Evolutionary conservation across 2,113 vertebrate genomes (phyloP).

Genomic region (Todiramphus saurophagus): DNA sequence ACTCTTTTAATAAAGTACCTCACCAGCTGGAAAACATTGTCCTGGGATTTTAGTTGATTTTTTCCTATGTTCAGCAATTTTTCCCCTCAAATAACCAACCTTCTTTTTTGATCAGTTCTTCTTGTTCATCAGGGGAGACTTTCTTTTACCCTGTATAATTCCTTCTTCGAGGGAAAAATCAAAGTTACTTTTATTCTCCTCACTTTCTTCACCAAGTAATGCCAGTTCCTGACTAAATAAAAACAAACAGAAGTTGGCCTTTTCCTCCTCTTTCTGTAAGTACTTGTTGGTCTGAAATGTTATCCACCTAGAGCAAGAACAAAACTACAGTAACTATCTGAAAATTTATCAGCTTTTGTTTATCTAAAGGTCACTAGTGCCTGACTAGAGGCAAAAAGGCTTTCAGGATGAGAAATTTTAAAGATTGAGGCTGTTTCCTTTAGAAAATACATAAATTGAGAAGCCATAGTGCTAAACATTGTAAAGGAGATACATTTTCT

Average conservation of each 20-base stretch:
- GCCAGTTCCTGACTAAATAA: neutral
- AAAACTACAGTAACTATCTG: neutral
- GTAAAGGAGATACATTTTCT: neutral
- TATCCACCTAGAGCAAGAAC: constrained; percentile 19
- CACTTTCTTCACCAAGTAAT: neutral
- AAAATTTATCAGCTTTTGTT: constrained; percentile 29
- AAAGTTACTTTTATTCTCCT: neutral
- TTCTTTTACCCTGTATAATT: neutral
- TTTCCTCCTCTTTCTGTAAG: neutral
- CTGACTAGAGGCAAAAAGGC: neutral
- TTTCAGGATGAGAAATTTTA: neutral
- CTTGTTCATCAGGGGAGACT: neutral
- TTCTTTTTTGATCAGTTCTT: neutral
- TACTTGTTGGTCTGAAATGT: constrained; percentile 10
- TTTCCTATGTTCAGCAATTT: neutral
- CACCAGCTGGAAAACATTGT: neutral
- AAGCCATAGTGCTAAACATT: neutral
- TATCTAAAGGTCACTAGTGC: constrained; percentile 3
- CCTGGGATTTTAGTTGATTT: neutral
- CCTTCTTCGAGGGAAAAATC: neutral
- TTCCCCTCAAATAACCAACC: neutral
- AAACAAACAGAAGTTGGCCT: neutral
- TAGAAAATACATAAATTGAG: neutral
- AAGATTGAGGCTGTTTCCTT: neutral
- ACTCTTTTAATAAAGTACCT: neutral